Evolutionary conservation across 2,113 vertebrate species (phyloP).

Genomic region (Corvus hawaiiensis): DNA sequence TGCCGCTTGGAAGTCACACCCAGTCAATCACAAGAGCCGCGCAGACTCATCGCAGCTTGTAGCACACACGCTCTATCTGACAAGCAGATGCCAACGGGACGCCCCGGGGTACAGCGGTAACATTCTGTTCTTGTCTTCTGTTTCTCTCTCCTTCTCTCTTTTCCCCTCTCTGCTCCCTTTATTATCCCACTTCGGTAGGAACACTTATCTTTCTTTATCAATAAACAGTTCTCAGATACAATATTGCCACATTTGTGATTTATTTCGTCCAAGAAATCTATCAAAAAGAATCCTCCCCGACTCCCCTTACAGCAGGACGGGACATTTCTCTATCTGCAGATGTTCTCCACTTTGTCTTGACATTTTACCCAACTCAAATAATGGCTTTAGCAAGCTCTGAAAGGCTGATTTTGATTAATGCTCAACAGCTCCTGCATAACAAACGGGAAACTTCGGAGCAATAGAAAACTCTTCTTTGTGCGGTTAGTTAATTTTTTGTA

Average conservation of each 20-base stretch:
- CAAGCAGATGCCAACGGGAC: accelerated
- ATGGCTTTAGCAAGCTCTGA: neutral
- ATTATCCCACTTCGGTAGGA: neutral
- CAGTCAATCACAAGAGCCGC: too few species aligned
- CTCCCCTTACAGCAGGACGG: neutral
- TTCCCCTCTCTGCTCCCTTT: neutral
- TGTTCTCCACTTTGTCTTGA: neutral
- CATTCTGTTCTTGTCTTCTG: neutral
- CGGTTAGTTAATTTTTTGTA: neutral
- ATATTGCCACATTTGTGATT: neutral
- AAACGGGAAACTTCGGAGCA: neutral
- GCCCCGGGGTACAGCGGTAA: accelerated
- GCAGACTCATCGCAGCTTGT: too few species aligned
- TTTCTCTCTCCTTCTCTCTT: neutral
- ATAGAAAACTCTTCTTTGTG: neutral
- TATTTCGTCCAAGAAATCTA: neutral
- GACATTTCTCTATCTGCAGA: neutral
- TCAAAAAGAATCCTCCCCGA: neutral
- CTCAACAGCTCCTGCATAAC: neutral
- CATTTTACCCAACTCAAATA: neutral
- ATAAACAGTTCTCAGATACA: neutral
- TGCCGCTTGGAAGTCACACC: neutral
- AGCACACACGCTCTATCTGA: neutral
- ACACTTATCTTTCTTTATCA: neutral
- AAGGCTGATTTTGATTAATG: neutral